Evolutionary conservation across 2,888 invertebrate species (phyloP).

Genomic region (Esperia sulphurella): DNA sequence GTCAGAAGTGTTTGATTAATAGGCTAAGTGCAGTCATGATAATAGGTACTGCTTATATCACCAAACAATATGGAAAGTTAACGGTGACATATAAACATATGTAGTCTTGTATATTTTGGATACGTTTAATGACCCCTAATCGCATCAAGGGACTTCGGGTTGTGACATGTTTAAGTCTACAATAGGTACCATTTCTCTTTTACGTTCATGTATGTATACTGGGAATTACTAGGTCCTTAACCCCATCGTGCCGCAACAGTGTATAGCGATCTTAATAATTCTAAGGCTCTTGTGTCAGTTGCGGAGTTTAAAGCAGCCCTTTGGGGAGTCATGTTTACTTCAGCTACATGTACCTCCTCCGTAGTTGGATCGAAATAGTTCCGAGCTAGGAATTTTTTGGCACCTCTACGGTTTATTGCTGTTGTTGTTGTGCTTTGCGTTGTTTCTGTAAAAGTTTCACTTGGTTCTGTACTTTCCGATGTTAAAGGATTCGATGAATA

Average conservation of each 20-base stretch:
- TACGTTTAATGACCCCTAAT: no score
- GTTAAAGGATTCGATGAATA: constrained; percentile 57
- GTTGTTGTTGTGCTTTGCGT: constrained; percentile 50
- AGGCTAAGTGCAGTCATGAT: no score
- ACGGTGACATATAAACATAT: no score
- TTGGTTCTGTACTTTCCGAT: constrained; percentile 33
- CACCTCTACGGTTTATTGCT: constrained; percentile 50
- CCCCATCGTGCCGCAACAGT: constrained; percentile 92
- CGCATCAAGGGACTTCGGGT: no score
- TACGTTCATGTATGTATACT: constrained; percentile 2
- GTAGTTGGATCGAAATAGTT: constrained; percentile 23
- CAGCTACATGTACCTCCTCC: constrained; percentile 35
- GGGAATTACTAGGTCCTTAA: constrained; percentile 30
- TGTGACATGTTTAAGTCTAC: no score
- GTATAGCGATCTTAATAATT: constrained; percentile 90
- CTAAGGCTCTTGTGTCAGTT: constrained; percentile 88
- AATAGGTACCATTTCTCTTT: no score
- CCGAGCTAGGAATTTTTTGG: constrained; percentile 51
- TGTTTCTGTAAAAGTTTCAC: constrained; percentile 43
- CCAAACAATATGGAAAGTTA: no score
- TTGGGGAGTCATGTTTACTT: constrained; percentile 50
- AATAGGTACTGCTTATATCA: no score
- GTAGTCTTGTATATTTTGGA: no score
- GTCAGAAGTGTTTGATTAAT: no score
- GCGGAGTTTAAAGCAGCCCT: constrained; percentile 58